Percentiles rank a stretch among this genome's conserved stretches.
phyloP scores from a whole-genome alignment of 53 echinoderm and acorn worm genomes.

The Arbacia lixula region DNA sequence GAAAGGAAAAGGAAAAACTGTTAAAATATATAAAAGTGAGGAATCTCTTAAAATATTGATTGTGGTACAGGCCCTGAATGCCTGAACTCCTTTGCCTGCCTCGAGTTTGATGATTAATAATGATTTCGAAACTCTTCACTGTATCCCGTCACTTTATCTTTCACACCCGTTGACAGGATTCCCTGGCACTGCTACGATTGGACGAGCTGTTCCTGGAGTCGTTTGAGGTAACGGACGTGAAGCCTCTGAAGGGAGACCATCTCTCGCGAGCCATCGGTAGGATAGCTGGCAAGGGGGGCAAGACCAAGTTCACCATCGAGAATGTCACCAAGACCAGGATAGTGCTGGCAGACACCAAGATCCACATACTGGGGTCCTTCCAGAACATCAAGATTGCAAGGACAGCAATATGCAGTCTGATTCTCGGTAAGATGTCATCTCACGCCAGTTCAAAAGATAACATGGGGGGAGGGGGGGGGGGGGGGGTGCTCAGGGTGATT shows the following conservation, averaged over 20 bases:
- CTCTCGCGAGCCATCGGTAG: conserved; percentile 92
- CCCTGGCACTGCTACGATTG: conserved; percentile 87
- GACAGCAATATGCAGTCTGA: conserved; percentile 95
- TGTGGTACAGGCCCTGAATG: too few relatives aligned
- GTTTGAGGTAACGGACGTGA: conserved; percentile 96
- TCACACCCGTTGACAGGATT: conserved; percentile 63
- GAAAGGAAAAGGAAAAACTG: too few relatives aligned
- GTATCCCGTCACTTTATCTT: not conserved
- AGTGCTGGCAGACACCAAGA: conserved; percentile 84
- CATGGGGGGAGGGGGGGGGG: too few relatives aligned
- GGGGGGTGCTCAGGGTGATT: too few relatives aligned
- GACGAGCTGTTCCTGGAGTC: conserved; percentile 96
- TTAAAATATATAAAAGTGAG: too few relatives aligned
- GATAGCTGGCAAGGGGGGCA: conserved; percentile 94
- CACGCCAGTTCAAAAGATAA: too few relatives aligned
- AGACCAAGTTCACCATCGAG: conserved; percentile 98
- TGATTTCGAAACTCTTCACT: not conserved
- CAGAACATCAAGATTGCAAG: conserved; percentile 97
- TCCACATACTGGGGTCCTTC: conserved; percentile 93
- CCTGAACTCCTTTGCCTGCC: too few relatives aligned
- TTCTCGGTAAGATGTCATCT: conserved; percentile 96
- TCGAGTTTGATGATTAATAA: too few relatives aligned
- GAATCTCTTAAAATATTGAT: too few relatives aligned
- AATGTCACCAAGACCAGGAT: conserved; percentile 97
- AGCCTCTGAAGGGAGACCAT: conserved; percentile 97